Evolutionary conservation across 2,113 vertebrate genomes (phyloP).

Genomic region (Chaetorhynchus papuensis): DNA sequence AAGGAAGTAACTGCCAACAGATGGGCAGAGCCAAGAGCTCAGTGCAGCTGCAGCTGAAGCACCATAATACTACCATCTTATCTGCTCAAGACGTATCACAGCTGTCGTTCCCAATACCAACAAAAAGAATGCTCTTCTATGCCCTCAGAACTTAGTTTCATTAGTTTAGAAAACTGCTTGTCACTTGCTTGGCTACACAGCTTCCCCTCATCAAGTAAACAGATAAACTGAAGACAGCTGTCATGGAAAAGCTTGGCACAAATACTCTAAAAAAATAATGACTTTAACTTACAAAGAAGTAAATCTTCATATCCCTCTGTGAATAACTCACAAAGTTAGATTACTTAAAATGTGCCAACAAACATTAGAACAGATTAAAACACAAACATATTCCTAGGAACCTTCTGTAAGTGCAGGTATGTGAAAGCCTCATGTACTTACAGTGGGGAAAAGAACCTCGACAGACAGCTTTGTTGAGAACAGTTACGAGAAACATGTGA

Average conservation of each 20-base stretch:
- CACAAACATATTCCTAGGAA: neutral
- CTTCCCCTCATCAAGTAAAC: neutral
- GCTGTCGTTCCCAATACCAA: neutral
- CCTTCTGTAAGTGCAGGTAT: neutral
- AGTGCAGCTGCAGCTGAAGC: neutral
- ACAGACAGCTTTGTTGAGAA: constrained; percentile 96
- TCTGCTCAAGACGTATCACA: neutral
- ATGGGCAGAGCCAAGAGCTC: neutral
- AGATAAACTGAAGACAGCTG: neutral
- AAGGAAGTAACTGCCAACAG: neutral
- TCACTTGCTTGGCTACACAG: neutral
- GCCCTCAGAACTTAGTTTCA: neutral
- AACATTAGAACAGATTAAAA: neutral
- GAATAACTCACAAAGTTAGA: neutral
- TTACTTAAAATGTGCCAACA: neutral
- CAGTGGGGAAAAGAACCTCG: constrained; percentile 95
- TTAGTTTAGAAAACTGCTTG: neutral
- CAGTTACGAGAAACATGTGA: constrained; percentile 96
- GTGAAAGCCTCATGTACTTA: constrained; percentile 73
- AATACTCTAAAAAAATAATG: neutral
- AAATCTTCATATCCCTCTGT: neutral
- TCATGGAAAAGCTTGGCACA: neutral
- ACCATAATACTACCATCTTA: neutral
- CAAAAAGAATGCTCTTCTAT: neutral
- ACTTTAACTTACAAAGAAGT: neutral